Conservation (phyloP, 2,797 vertebrate species). For the Loris lydekkerianus region DNA sequence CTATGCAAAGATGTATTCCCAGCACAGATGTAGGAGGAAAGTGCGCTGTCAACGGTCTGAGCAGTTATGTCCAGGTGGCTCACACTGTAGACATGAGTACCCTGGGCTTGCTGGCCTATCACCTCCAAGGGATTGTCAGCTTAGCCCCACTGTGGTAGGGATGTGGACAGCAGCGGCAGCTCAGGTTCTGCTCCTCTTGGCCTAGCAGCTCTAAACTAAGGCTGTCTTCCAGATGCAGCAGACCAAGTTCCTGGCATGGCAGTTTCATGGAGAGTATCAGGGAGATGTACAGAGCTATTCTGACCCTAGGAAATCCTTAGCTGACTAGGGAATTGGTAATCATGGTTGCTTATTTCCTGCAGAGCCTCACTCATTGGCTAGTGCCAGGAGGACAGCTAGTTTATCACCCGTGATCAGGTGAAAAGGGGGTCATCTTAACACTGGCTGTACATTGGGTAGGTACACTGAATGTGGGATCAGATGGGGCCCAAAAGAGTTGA, state of each 20-base stretch:
- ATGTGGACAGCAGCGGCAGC: conserved; percentile 95
- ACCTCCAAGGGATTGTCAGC: conserved; percentile 91
- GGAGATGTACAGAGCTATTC: conserved; percentile 95
- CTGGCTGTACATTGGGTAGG: conserved; percentile 97
- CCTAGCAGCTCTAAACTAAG: conserved; percentile 93
- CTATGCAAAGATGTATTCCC: conserved; percentile 98
- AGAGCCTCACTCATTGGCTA: conserved; percentile 94
- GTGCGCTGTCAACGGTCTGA: conserved; percentile 94
- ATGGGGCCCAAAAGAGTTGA: conserved; percentile 97
- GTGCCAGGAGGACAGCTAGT: conserved; percentile 97
- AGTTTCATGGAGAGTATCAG: conserved; percentile 96
- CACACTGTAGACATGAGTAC: conserved; percentile 96
- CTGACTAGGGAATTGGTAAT: conserved; percentile 95
- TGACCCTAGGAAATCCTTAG: conserved; percentile 96
- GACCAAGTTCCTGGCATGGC: conserved; percentile 96
- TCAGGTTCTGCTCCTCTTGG: conserved; percentile 93
- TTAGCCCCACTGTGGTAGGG: conserved; percentile 91
- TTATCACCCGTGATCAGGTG: conserved; percentile 95
- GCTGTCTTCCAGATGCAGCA: conserved; percentile 98
- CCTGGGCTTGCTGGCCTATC: conserved; percentile 94
- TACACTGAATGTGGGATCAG: conserved; percentile 95
- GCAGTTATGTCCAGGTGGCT: conserved; percentile 96
- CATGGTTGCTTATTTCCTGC: conserved; percentile 97
- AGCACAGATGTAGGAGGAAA: conserved; percentile 97
- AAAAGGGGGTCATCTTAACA: conserved; percentile 96